Evolutionary conservation across 2,797 vertebrate species (phyloP), one percentile per base, ranked within the genome.

Genomic region (Percopsis omiscomaycus): DNA sequence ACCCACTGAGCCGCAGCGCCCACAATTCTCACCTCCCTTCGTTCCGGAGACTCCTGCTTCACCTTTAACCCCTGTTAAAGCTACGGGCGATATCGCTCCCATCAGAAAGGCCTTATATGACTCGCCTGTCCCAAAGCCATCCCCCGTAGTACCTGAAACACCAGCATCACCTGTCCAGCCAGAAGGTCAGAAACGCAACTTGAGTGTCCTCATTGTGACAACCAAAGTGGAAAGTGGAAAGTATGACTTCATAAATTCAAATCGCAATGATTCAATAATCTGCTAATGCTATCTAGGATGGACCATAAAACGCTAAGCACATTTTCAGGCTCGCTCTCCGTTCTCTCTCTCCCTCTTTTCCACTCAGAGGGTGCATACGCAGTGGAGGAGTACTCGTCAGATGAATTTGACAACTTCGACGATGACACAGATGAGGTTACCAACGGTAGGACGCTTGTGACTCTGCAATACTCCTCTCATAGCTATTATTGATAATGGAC

Each of bases 361-460:
- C 51, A 12, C 11, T 16, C 63, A 80, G 78, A 55, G 0, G 29
- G 46, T 0, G n/a, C 2, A 47, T 30, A 52, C 53, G 52, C 63
- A n/a, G 80, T 75, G 2, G 84, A 75, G 15, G 75, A 78, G 0
- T 80, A 86, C 2, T 90, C 87, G 87, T 90, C 89, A 0, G 89
- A 91, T 30, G 88, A 89, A 68, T 91, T 89, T 69, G 89, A 57
- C 3, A 12, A 58, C 6, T 48, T 55, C 1, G 48, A 91, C 3
- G 81, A 86, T 0, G 79, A 83, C 0, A 27, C 28, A 16, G 63
- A 77, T 1, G 84, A 84, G 59, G 3, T 28, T 4, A 1, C 57
- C 50, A n/a, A 61, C 70, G 86, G 86, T 88, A 64, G 1, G 49
- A 55, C 1, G 5, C 2, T 15, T 1, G 22, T 22, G 22, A 3